Percentiles rank a stretch among this genome's conserved stretches.
These are phyloP conservation scores for Silurus aristotelis DNA, from an alignment of 2,797 vertebrate genomes.

Conservation along the genomic window DNA sequence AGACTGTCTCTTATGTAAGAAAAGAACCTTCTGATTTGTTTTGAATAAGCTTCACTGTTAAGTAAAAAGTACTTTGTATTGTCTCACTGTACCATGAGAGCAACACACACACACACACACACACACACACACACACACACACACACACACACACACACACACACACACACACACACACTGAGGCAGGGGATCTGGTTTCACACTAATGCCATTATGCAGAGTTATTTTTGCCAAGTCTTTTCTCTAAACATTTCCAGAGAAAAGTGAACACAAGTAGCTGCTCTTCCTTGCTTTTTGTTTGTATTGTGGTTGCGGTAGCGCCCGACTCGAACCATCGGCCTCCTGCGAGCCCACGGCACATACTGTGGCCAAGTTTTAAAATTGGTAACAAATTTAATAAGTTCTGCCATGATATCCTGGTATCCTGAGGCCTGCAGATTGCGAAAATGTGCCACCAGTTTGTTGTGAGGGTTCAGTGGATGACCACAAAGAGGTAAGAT, in stretches of 20 bases:
- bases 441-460: slow-evolving; percentile 81
- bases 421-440: slow-evolving; percentile 80
- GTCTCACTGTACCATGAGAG: slow-evolving; percentile 39
- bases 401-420: slow-evolving; percentile 81
- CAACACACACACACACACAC: slow-evolving; percentile 37
- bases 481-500: slow-evolving; percentile 82
- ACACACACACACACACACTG: slow-evolving; percentile 31
- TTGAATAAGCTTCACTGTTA: slow-evolving; percentile 20
- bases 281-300: slow-evolving; percentile 85
- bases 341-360: slow-evolving; percentile 79
- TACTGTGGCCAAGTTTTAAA: slow-evolving; percentile 83
- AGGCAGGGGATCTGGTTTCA: slow-evolving; percentile 63
- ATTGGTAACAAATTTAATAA: slow-evolving; percentile 95
- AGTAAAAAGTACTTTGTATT: slow-evolving; percentile 43
- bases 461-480: slow-evolving; percentile 77
- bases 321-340: slow-evolving; percentile 75
- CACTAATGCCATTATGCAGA: slow-evolving; percentile 74
- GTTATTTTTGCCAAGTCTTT: slow-evolving; percentile 76
- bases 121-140: slow-evolving; percentile 18
- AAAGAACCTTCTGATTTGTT: slow-evolving; percentile 22
- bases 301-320: slow-evolving; percentile 82
- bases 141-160: slow-evolving; percentile 35
- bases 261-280: slow-evolving; percentile 73
- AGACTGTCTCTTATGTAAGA: slow-evolving; percentile 18
- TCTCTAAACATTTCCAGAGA: slow-evolving; percentile 79